phyloP scores from a whole-genome alignment of 2,888 invertebrate species.

The Bombylius discolor region DNA sequence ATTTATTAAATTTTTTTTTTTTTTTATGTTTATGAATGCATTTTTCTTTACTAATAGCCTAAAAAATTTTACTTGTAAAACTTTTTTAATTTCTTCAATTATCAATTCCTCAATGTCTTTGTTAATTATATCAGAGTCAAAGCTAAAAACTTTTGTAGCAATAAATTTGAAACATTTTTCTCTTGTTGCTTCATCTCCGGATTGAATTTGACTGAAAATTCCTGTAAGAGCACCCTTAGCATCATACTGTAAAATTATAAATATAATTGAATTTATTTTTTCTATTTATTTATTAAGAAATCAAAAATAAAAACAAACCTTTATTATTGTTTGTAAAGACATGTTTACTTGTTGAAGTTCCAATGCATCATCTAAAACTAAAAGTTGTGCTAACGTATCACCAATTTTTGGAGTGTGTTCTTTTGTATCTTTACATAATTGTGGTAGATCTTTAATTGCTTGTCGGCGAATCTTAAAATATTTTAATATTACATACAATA shows the following conservation, averaged over 20 bases:
- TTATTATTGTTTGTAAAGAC: constrained; percentile 52
- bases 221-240: constrained; percentile 48
- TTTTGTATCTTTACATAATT: constrained; percentile 71
- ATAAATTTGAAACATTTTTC: constrained; percentile 82
- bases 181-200: constrained; percentile 60
- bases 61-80: constrained; percentile 49
- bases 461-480: constrained; percentile 70
- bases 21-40: neutral
- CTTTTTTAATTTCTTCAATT: constrained; percentile 73
- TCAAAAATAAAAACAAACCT: constrained; percentile 17
- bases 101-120: constrained; percentile 77
- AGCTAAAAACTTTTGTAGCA: constrained; percentile 63
- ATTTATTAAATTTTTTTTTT: no score
- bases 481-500: neutral
- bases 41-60: neutral
- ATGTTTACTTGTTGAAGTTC: constrained; percentile 77
- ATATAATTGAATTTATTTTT: neutral
- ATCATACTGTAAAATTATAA: constrained; percentile 21
- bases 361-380: constrained; percentile 72
- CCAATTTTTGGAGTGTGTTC: constrained; percentile 77
- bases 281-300: neutral
- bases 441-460: constrained; percentile 83
- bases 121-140: constrained; percentile 64
- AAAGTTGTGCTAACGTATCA: constrained; percentile 80
- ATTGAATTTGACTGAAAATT: constrained; percentile 53